A percentile compares a stretch with the other conserved stretches of the same genome.
Evolutionary conservation across 1,140 invertebrate genomes (phyloP).

Genomic region (fruit fly (Drosophila melanogaster)): DNA sequence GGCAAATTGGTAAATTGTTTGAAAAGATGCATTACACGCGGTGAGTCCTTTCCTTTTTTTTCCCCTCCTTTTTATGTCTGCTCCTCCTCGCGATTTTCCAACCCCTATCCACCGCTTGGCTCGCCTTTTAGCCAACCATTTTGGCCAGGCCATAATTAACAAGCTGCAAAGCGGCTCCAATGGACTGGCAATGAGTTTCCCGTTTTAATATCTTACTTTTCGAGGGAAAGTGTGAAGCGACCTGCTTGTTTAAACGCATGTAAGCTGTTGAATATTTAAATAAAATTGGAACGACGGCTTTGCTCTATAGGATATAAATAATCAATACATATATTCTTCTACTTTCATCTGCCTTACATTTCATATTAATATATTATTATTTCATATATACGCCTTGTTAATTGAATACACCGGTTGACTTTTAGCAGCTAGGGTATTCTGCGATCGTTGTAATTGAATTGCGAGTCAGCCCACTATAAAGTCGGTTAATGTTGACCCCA

Average conservation of each 20-base stretch:
- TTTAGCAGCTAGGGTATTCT: slow-evolving; percentile 1
- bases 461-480: not conserved
- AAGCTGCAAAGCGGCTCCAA: slow-evolving; percentile 62
- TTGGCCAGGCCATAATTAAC: slow-evolving; percentile 60
- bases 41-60: slow-evolving; percentile 3
- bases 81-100: not conserved
- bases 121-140: slow-evolving; percentile 29
- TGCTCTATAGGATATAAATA: too few species aligned
- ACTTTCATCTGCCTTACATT: too few species aligned
- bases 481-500: slow-evolving; percentile 37
- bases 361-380: too few species aligned
- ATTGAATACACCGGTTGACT: not conserved
- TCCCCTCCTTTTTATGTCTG: not conserved
- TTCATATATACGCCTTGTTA: too few species aligned
- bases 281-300: too few species aligned
- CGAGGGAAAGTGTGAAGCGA: not conserved
- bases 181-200: slow-evolving; percentile 59
- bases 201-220: slow-evolving; percentile 17
- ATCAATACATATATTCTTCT: too few species aligned
- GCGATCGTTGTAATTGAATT: not conserved
- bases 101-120: slow-evolving; percentile 6
- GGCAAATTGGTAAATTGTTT: slow-evolving; percentile 78
- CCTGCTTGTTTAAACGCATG: too few species aligned
- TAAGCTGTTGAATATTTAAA: too few species aligned
- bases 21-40: slow-evolving; percentile 70